Percentiles rank a stretch among this genome's conserved stretches.
Evolutionary conservation across 2,797 vertebrate genomes (phyloP).

Genomic region (Mormyrus proboscirostris): DNA sequence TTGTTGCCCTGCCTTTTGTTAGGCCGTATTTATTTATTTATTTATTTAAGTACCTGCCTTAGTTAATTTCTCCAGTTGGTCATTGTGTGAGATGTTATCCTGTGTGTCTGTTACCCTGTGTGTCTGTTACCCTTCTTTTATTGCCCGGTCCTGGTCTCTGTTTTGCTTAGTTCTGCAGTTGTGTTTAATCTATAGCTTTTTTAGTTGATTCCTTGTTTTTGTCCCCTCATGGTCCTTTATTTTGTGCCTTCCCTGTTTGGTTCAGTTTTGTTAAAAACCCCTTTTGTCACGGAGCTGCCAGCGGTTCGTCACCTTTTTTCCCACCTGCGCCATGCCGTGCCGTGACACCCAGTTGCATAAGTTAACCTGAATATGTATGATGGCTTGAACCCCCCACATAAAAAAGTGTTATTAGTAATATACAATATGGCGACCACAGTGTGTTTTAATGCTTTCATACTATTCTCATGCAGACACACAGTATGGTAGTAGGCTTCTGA

Average conservation of each 20-base stretch:
- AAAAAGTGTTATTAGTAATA: no score
- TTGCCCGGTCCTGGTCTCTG: background rate
- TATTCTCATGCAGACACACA: background rate
- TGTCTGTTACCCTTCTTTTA: background rate
- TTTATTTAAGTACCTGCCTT: background rate
- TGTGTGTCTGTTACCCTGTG: background rate
- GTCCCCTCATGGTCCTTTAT: background rate
- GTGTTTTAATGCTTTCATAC: background rate
- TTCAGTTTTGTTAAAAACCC: background rate
- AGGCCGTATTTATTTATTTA: background rate
- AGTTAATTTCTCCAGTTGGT: background rate
- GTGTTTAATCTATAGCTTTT: background rate
- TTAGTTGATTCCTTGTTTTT: background rate
- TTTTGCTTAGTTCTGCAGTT: background rate
- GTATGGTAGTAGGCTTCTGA: background rate
- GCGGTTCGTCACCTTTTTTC: no score
- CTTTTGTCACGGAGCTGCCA: background rate
- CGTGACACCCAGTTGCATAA: background rate
- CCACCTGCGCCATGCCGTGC: background rate
- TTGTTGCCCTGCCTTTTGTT: background rate
- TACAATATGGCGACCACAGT: background rate
- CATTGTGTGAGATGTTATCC: background rate
- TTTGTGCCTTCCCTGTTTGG: background rate
- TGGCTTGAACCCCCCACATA: no score
- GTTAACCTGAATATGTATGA: background rate